Evolutionary conservation across 2,113 vertebrate species (phyloP), one percentile per base, ranked within the genome.

Genomic region (Erpornis zantholeuca): DNA sequence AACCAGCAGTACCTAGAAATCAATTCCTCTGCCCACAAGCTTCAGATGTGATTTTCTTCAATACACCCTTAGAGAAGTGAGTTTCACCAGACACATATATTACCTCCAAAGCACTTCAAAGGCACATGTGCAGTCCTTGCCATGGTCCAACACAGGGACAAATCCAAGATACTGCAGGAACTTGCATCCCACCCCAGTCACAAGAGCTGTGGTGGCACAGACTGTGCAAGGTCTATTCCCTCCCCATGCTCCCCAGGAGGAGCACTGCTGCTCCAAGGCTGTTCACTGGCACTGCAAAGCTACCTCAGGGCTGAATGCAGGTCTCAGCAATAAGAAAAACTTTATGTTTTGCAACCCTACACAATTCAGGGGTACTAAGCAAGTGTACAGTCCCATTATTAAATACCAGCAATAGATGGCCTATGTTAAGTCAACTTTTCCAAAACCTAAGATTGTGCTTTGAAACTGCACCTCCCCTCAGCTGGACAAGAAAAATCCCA

Each of bases 221-320:
- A 44, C 7, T 12, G 61, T 7, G 1, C 12, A 3, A 0, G 3
- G 3, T 12, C 15, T 27, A 2, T 22, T 61, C 25, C 18, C 7
- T 42, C 16, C 11, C 33, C 2, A 0, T 9, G 19, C 15, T 71
- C 50, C 44, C 33, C 33, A 45, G 33, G 14, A 29, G 6, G 22
- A 66, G 44, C 28, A 24, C 14, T 23, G 25, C 22, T 29, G 2
- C 9, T 29, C 49, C 59, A 71, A 27, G 7, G 12, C 22, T n/a
- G 6, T 13, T 28, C 29, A 40, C 3, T 38, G 63, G 38, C 35
- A 15, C 50, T 24, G 20, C 23, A 65, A 35, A 73, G 8, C 17
- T 23, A 14, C 18, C 19, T 29, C 65, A 38, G n/a, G 16, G 18
- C 31, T 73, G 14, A 60, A 42, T 3, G 2, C 13, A 54, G 9